Percentiles rank a stretch among this genome's conserved stretches.
phyloP scores from a whole-genome alignment of 2,888 invertebrate genomes.

The Hirtodrosophila histrioides region DNA sequence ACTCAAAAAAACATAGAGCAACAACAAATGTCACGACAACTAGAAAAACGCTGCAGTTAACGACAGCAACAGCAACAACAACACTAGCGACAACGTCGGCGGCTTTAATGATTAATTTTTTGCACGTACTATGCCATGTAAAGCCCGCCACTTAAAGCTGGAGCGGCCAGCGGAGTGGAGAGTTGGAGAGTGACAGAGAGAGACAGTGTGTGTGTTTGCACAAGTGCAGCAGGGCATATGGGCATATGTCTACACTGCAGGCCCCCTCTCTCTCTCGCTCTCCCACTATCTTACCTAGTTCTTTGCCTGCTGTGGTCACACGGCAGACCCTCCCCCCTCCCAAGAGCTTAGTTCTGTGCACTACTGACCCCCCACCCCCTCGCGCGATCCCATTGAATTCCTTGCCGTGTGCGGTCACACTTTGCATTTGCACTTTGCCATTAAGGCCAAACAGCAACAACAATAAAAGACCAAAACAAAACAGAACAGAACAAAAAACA shows the following conservation, averaged over 20 bases:
- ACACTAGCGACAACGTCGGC: slow-evolving; percentile 32
- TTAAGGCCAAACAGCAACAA: slow-evolving; percentile 21
- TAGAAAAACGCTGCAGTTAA: slow-evolving; percentile 35
- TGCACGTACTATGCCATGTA: slow-evolving; percentile 69
- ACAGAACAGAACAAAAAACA: slow-evolving; percentile 16
- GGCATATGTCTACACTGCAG: neutral
- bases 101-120: slow-evolving; percentile 71
- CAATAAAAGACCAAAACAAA: slow-evolving; percentile 4
- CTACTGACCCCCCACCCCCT: too few relatives aligned
- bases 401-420: slow-evolving; percentile 41
- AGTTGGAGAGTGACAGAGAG: slow-evolving; percentile 6
- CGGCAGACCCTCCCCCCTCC: too few relatives aligned
- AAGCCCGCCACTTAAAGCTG: slow-evolving; percentile 46
- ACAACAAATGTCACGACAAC: slow-evolving; percentile 68
- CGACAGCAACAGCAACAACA: slow-evolving; percentile 23
- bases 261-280: too few relatives aligned
- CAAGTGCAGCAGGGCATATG: slow-evolving; percentile 5
- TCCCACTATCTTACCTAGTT: too few relatives aligned
- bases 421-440: slow-evolving; percentile 60
- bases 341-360: too few relatives aligned
- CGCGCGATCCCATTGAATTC: neutral
- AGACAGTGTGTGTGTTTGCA: neutral
- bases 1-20: slow-evolving; percentile 23
- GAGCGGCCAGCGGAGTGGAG: slow-evolving; percentile 13
- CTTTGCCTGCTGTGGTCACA: too few relatives aligned